phyloP scores from a whole-genome alignment of 2,113 vertebrate species.

The Sebastes schlegelii region DNA sequence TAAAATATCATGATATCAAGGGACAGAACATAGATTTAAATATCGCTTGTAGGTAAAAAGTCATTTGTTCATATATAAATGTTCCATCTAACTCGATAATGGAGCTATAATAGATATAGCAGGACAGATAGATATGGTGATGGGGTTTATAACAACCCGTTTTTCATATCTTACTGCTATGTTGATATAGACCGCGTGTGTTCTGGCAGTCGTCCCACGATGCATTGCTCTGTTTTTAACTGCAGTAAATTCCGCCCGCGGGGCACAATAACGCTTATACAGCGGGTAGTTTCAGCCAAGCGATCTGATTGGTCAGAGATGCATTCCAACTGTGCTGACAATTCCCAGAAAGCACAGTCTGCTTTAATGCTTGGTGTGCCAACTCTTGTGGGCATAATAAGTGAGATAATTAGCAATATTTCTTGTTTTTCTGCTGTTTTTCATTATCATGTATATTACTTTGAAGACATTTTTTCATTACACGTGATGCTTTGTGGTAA shows the following conservation, averaged over 20 bases:
- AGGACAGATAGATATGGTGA: neutral
- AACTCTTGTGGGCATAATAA: conserved; percentile 62
- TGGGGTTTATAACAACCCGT: neutral
- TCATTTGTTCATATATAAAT: neutral
- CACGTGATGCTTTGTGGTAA: conserved; percentile 7
- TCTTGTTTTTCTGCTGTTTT: conserved; percentile 58
- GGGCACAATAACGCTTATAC: conserved; percentile 60
- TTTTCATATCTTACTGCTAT: conserved; percentile 31
- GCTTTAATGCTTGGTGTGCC: conserved; percentile 42
- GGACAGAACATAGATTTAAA: neutral
- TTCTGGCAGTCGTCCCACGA: conserved; percentile 33
- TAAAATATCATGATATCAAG: neutral
- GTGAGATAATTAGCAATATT: conserved; percentile 55
- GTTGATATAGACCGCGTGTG: conserved; percentile 25
- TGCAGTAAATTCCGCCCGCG: conserved; percentile 47
- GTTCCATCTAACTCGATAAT: neutral
- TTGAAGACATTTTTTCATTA: conserved; percentile 39
- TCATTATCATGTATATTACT: conserved; percentile 52
- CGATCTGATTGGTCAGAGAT: conserved; percentile 42
- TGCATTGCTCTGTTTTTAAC: conserved; percentile 56
- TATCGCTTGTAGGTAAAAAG: neutral
- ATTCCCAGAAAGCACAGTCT: conserved; percentile 55
- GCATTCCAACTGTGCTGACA: conserved; percentile 59
- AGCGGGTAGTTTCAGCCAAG: conserved; percentile 44
- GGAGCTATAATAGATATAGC: neutral